phyloP scores from a whole-genome alignment of 2,113 vertebrate species.

The Helogale parvula region DNA sequence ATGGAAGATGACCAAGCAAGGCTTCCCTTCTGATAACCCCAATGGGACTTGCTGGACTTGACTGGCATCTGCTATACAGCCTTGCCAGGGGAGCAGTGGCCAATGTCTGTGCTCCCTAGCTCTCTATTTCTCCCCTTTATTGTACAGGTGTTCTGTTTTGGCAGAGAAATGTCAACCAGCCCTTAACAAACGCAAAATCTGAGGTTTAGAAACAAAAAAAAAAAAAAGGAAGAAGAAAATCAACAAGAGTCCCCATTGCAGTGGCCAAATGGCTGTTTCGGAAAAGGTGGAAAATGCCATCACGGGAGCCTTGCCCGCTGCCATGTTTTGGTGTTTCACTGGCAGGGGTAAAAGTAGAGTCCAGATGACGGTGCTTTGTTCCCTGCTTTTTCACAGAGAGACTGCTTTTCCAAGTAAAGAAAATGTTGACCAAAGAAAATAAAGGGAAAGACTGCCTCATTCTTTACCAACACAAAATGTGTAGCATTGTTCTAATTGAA shows the following conservation, averaged over 20 bases:
- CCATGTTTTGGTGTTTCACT: neutral
- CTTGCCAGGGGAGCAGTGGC: neutral
- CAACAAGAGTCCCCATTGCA: neutral
- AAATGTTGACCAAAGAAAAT: constrained; percentile 72
- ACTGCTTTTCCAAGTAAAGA: constrained; percentile 61
- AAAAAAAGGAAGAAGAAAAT: neutral
- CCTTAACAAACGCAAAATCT: neutral
- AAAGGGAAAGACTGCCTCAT: constrained; percentile 46
- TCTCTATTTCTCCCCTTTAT: neutral
- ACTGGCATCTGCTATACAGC: neutral
- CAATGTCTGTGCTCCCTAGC: neutral
- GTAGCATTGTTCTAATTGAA: constrained; percentile 65
- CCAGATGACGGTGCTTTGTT: constrained; percentile 24
- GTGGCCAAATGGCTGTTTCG: neutral
- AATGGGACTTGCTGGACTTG: neutral
- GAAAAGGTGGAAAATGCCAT: neutral
- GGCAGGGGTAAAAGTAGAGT: neutral
- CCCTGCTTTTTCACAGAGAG: constrained; percentile 62
- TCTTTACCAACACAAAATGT: constrained; percentile 66
- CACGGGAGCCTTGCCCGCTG: neutral
- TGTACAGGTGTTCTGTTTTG: constrained; percentile 4
- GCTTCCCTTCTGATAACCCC: neutral
- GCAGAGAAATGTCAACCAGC: constrained; percentile 29
- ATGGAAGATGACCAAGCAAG: neutral
- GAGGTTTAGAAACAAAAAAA: neutral